A percentile compares a stretch with the other conserved stretches of the same genome.
Evolutionary conservation across 2,888 invertebrate genomes (phyloP).

Genomic region (Papilio protenor): DNA sequence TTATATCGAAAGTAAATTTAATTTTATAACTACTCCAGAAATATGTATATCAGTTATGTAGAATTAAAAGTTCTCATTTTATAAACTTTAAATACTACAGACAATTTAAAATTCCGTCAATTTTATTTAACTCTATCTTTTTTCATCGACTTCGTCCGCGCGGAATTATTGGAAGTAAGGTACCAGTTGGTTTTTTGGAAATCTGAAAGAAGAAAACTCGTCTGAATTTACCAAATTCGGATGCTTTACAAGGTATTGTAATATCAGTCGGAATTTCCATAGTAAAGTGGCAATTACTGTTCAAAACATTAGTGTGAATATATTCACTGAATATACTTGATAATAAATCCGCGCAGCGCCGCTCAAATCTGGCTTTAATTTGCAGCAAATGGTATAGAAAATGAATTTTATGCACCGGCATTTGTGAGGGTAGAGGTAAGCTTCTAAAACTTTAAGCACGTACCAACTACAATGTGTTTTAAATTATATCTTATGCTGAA

Average conservation of each 20-base stretch:
- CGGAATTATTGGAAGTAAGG: too few species aligned
- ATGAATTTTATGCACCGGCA: slow-evolving; percentile 79
- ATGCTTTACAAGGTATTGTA: background rate
- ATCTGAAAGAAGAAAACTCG: background rate
- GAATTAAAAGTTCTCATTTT: background rate
- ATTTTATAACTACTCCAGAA: background rate
- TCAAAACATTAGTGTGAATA: slow-evolving; percentile 67
- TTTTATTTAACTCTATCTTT: too few species aligned
- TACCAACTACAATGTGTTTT: background rate
- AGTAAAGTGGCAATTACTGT: slow-evolving; percentile 9
- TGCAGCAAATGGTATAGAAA: slow-evolving; percentile 82
- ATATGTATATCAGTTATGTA: background rate
- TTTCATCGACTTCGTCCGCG: too few species aligned
- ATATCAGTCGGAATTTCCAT: background rate
- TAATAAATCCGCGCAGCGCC: slow-evolving; percentile 76
- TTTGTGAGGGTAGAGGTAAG: slow-evolving; percentile 47
- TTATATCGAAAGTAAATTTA: background rate
- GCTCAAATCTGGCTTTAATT: slow-evolving; percentile 79
- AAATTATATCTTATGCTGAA: background rate
- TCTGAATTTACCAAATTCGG: background rate
- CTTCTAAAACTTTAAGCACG: slow-evolving; percentile 44
- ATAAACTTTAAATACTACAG: too few species aligned
- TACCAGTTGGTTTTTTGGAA: too few species aligned
- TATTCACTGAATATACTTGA: slow-evolving; percentile 49
- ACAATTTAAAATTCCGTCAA: too few species aligned